These are phyloP conservation scores for Orchesella flavescens DNA, from an alignment of 2,888 invertebrate species.

Conservation along the genomic window DNA sequence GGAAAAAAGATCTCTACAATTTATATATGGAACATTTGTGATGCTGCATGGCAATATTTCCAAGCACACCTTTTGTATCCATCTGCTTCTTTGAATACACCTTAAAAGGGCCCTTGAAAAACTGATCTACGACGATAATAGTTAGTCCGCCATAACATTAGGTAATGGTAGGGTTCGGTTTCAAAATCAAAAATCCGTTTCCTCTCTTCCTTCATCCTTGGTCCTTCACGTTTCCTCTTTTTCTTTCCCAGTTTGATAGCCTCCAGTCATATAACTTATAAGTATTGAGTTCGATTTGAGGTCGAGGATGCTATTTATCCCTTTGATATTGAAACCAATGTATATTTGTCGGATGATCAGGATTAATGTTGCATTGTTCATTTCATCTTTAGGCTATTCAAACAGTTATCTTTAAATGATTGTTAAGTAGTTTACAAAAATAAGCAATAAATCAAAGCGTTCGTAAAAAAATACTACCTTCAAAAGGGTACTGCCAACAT, in stretches of 20 bases:
- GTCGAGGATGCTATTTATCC: neutral
- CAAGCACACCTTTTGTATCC: neutral
- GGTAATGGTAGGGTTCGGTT: conserved; percentile 14
- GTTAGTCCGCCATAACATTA: neutral
- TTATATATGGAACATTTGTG: neutral
- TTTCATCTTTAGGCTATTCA: conserved; percentile 6
- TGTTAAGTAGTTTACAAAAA: neutral
- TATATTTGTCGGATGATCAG: neutral
- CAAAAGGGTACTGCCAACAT: no score
- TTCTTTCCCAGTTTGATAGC: conserved; percentile 1
- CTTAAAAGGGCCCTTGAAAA: neutral
- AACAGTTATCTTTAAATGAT: conserved; percentile 18
- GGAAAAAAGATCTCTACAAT: neutral
- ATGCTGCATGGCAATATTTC: neutral
- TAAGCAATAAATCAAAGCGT: conserved; percentile 11
- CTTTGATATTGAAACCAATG: neutral
- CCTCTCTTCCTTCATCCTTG: conserved; percentile 3
- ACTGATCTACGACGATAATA: conserved; percentile 19
- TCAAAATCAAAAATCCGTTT: conserved; percentile 30
- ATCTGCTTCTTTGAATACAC: neutral
- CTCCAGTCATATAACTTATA: neutral
- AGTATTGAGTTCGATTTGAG: no score
- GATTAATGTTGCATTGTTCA: conserved; percentile 4
- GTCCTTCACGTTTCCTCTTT: neutral
- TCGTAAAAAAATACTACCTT: no score